Conservation (phyloP, 2,113 vertebrate species). For the Carassius gibelio region DNA sequence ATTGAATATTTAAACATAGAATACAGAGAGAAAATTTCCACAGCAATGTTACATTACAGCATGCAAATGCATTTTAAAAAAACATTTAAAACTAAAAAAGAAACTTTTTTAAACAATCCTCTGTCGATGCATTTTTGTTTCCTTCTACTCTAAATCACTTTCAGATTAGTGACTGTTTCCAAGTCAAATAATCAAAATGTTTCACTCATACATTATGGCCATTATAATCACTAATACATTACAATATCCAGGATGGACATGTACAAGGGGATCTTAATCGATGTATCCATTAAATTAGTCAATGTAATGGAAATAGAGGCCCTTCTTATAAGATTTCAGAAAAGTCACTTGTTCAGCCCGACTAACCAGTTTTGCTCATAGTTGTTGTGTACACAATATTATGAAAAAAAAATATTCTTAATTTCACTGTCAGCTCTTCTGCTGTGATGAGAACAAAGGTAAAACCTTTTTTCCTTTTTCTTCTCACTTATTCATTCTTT, state of each 20-base stretch:
- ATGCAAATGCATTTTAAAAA: no score
- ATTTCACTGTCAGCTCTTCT: not conserved
- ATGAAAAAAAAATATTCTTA: not conserved
- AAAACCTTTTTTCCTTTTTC: constrained; percentile 5
- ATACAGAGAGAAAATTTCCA: no score
- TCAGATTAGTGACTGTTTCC: not conserved
- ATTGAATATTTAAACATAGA: not conserved
- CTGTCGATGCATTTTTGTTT: not conserved
- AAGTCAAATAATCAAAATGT: not conserved
- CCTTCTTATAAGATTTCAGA: constrained; percentile 37
- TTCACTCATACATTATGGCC: not conserved
- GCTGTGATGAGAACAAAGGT: constrained; percentile 1
- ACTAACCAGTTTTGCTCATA: constrained; percentile 27
- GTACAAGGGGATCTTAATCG: not conserved
- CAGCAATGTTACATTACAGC: no score
- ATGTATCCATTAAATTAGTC: not conserved
- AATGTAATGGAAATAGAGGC: constrained; percentile 16
- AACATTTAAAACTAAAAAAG: no score
- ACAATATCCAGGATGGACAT: not conserved
- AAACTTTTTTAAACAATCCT: no score
- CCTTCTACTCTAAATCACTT: no score
- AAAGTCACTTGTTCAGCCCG: constrained; percentile 4
- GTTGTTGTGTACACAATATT: constrained; percentile 12
- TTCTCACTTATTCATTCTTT: constrained; percentile 23
- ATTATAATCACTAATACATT: not conserved